These are phyloP conservation scores for Conus betulinus DNA, from an alignment of 1,140 invertebrate species.

Conservation along the genomic window DNA sequence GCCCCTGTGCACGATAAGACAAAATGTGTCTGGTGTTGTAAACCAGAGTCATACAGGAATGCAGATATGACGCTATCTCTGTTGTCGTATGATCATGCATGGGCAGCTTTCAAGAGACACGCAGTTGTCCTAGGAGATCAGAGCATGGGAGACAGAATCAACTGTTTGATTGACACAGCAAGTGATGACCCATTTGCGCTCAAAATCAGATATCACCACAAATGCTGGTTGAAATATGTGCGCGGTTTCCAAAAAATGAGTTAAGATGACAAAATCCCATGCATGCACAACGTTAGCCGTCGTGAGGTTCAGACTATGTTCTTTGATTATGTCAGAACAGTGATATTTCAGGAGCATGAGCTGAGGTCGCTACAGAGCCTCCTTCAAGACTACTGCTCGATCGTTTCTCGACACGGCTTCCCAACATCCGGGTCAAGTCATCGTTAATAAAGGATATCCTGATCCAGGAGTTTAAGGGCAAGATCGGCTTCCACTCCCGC, in stretches of 20 bases:
- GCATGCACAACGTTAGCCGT: neutral
- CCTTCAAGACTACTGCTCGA: too few relatives aligned
- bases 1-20: neutral
- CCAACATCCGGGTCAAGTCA: too few relatives aligned
- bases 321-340: too few relatives aligned
- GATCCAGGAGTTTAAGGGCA: too few relatives aligned
- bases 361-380: too few relatives aligned
- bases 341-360: too few relatives aligned
- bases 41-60: neutral
- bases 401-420: too few relatives aligned
- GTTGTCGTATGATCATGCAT: neutral
- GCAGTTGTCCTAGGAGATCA: neutral
- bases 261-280: neutral
- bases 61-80: neutral
- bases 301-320: too few relatives aligned
- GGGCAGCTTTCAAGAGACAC: slow-evolving; percentile 3
- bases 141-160: slow-evolving; percentile 22
- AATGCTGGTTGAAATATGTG: slow-evolving; percentile 19
- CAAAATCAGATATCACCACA: neutral
- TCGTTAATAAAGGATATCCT: too few relatives aligned
- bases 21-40: slow-evolving; percentile 12
- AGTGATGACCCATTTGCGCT: neutral
- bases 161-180: neutral
- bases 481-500: too few relatives aligned
- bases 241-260: neutral